phyloP scores from a whole-genome alignment of 2,113 vertebrate species.

The Etia nguti region DNA sequence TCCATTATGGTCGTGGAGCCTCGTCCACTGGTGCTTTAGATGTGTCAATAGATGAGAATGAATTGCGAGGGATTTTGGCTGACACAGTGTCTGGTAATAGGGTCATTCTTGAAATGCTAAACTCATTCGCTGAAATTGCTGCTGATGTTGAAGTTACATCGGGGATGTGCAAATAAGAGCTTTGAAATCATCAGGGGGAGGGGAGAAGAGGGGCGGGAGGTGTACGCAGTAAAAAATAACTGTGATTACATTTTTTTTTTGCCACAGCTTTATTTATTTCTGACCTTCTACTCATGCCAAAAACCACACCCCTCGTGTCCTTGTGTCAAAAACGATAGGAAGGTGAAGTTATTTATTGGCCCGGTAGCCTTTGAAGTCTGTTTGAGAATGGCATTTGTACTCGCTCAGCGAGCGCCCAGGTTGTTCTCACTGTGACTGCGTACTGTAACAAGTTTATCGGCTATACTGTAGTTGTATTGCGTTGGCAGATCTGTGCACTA shows the following conservation, averaged over 20 bases:
- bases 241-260: neutral
- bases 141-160: neutral
- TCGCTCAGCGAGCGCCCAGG: neutral
- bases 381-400: neutral
- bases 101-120: neutral
- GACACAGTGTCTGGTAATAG: neutral
- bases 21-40: slow-evolving; percentile 56
- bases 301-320: neutral
- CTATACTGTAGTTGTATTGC: neutral
- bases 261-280: neutral
- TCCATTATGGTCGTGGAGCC: slow-evolving; percentile 42
- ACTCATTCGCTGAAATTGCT: neutral
- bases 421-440: neutral
- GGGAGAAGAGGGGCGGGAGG: neutral
- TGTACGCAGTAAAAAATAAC: neutral
- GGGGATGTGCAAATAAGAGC: neutral
- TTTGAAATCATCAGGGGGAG: neutral
- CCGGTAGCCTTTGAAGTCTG: neutral
- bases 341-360: slow-evolving; percentile 8
- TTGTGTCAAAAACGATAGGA: neutral
- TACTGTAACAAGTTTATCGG: neutral
- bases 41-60: slow-evolving; percentile 66
- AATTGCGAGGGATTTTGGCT: slow-evolving; percentile 25
- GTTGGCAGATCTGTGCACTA: neutral
- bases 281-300: neutral